Evolutionary conservation across 2,888 invertebrate species (phyloP).

Genomic region (Aspidapion aeneum): DNA sequence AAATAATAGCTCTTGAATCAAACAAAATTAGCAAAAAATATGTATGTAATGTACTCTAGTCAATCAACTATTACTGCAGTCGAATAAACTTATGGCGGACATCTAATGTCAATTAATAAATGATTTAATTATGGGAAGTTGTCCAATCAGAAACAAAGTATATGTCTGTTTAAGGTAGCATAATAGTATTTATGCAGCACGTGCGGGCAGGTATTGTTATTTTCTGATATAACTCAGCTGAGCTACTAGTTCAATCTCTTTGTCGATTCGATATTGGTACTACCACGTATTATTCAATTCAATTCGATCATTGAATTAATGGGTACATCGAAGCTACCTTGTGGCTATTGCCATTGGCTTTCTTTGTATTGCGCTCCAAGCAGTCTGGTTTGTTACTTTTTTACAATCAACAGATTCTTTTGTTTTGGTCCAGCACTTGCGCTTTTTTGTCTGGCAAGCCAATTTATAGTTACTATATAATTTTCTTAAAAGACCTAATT

Average conservation of each 20-base stretch:
- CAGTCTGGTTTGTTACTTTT: background rate
- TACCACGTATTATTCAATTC: constrained; percentile 40
- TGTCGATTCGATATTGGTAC: constrained; percentile 36
- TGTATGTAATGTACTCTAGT: no score
- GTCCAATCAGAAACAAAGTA: constrained; percentile 14
- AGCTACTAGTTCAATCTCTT: constrained; percentile 34
- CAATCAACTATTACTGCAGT: no score
- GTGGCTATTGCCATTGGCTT: background rate
- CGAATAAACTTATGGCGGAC: no score
- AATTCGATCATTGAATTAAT: constrained; percentile 20
- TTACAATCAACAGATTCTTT: background rate
- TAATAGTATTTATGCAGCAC: constrained; percentile 36
- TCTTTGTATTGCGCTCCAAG: background rate
- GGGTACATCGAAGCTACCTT: constrained; percentile 13
- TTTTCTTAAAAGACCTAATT: no score
- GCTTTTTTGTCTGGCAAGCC: background rate
- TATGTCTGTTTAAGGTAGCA: constrained; percentile 31
- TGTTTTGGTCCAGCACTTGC: background rate
- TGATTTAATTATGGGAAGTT: constrained; percentile 19
- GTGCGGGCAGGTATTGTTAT: constrained; percentile 34
- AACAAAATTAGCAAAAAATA: no score
- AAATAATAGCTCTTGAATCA: no score
- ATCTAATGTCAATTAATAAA: no score
- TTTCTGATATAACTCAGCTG: constrained; percentile 37
- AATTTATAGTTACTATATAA: no score